These are phyloP conservation scores for Decapterus maruadsi DNA, from an alignment of 2,797 vertebrate species.

Conservation along the genomic window DNA sequence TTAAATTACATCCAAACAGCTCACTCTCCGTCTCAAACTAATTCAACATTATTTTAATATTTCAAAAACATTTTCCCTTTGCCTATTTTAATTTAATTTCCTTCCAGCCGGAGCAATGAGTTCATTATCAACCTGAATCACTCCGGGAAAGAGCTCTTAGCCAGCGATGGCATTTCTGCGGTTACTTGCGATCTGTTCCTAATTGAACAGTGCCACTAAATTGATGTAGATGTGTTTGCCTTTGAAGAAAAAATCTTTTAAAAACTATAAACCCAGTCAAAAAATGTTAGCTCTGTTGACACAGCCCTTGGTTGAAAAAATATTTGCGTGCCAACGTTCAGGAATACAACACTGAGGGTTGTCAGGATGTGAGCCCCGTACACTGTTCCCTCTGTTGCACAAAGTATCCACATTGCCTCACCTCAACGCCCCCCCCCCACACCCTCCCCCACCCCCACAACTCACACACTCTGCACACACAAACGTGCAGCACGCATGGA, in stretches of 20 bases:
- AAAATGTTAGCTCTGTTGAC: slow-evolving; percentile 81
- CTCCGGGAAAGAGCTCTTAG: slow-evolving; percentile 35
- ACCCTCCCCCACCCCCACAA: slow-evolving; percentile 3
- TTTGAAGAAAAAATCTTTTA: slow-evolving; percentile 75
- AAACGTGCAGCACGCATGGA: slow-evolving; percentile 62
- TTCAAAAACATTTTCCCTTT: slow-evolving; percentile 10
- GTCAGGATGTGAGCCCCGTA: slow-evolving; percentile 74
- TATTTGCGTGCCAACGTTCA: slow-evolving; percentile 79
- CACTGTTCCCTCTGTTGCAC: slow-evolving; percentile 84
- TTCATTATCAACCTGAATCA: slow-evolving; percentile 53
- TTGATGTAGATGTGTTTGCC: slow-evolving; percentile 76
- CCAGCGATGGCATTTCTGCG: slow-evolving; percentile 59
- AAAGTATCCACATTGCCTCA: slow-evolving; percentile 71
- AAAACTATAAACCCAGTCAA: slow-evolving; percentile 80
- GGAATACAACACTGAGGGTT: slow-evolving; percentile 77
- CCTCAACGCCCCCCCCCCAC: slow-evolving; percentile 60
- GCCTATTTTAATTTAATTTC: slow-evolving; percentile 34
- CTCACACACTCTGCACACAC: slow-evolving; percentile 62
- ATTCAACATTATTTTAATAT: slow-evolving; percentile 23
- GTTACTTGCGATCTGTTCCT: slow-evolving; percentile 56
- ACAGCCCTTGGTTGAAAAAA: slow-evolving; percentile 82
- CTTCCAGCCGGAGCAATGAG: slow-evolving; percentile 35
- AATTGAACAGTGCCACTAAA: slow-evolving; percentile 77
- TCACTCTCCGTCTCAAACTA: neutral
- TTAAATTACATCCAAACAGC: neutral